phyloP scores from a whole-genome alignment of 2,113 vertebrate genomes.

The Oceanites oceanicus region DNA sequence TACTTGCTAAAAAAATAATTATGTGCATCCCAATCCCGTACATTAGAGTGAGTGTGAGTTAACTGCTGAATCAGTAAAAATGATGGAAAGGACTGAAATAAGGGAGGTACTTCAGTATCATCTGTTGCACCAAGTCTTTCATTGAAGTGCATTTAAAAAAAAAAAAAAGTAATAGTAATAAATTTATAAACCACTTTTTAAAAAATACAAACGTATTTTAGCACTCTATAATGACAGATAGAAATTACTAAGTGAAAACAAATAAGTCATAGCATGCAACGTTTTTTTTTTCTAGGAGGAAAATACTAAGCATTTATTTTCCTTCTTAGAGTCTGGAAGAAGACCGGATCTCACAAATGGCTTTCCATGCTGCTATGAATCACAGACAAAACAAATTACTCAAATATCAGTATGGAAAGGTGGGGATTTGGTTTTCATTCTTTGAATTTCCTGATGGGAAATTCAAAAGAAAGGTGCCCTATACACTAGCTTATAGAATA shows the following conservation, averaged over 20 bases:
- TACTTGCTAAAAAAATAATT: background rate
- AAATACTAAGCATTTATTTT: background rate
- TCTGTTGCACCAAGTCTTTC: background rate
- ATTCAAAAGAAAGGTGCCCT: background rate
- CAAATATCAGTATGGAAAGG: background rate
- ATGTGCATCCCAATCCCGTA: background rate
- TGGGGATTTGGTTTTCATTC: background rate
- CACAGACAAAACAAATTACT: background rate
- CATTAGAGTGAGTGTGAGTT: background rate
- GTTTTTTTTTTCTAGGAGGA: background rate
- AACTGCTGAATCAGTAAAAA: background rate
- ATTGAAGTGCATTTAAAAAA: background rate
- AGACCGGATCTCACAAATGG: background rate
- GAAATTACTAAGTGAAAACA: background rate
- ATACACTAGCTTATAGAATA: background rate
- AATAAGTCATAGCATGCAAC: background rate
- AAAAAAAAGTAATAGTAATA: background rate
- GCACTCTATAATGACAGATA: background rate
- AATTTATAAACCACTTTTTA: background rate
- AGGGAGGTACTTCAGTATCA: background rate
- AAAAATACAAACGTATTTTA: background rate
- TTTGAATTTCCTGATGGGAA: background rate
- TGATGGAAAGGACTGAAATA: background rate
- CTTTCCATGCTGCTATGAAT: background rate
- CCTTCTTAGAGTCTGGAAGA: background rate